These are phyloP conservation scores for Sminthopsis crassicaudata DNA, from an alignment of 2,113 vertebrate species.

Conservation along the genomic window DNA sequence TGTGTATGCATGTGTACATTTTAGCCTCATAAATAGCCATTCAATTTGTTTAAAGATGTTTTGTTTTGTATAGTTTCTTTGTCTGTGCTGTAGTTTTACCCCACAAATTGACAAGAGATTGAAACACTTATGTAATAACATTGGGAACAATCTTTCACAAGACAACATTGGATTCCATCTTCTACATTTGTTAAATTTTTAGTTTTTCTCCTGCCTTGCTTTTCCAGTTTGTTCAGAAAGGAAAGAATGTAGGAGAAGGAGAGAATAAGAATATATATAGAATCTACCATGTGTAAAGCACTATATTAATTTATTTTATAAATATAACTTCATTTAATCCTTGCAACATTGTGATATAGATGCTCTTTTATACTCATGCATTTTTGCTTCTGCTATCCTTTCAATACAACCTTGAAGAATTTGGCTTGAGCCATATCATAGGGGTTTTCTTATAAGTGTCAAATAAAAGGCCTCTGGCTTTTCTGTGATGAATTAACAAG, in stretches of 20 bases:
- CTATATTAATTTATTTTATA: neutral
- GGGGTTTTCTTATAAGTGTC: too few relatives aligned
- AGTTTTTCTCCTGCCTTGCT: too few relatives aligned
- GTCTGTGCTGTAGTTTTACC: too few relatives aligned
- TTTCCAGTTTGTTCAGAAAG: neutral
- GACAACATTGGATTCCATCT: neutral
- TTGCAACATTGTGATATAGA: neutral
- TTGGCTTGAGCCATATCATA: too few relatives aligned
- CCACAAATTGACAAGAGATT: neutral
- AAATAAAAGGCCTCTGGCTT: too few relatives aligned
- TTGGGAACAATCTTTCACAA: neutral
- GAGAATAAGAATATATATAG: neutral
- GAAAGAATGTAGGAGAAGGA: neutral
- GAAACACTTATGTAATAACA: neutral
- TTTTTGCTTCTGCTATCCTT: too few relatives aligned
- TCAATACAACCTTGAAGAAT: too few relatives aligned
- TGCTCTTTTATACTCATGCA: neutral
- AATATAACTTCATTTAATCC: neutral
- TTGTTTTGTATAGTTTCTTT: too few relatives aligned
- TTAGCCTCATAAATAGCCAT: too few relatives aligned
- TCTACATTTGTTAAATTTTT: neutral
- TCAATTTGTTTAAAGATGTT: too few relatives aligned
- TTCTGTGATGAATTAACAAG: too few relatives aligned
- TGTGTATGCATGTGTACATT: too few relatives aligned
- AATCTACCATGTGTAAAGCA: neutral